phyloP scores from a whole-genome alignment of 2,113 vertebrate genomes.

The Hystrix brachyura region DNA sequence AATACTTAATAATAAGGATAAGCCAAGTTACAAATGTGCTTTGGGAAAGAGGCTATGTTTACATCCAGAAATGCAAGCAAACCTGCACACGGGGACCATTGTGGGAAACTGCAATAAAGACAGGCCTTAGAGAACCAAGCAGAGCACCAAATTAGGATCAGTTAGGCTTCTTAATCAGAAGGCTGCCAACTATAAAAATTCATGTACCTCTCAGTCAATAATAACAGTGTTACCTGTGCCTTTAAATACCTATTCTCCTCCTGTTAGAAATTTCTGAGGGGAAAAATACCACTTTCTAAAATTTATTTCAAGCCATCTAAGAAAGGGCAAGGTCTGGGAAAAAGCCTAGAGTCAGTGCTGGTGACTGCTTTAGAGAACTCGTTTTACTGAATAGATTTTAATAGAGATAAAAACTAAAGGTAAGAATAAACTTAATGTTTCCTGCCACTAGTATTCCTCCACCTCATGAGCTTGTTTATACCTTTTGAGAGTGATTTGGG shows the following conservation, averaged over 20 bases:
- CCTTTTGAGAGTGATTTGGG: constrained; percentile 61
- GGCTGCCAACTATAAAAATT: neutral
- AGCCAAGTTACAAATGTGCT: neutral
- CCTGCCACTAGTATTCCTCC: constrained; percentile 55
- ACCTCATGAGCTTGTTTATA: constrained; percentile 71
- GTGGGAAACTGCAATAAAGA: neutral
- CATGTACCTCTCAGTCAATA: neutral
- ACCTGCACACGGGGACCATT: neutral
- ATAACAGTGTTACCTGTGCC: neutral
- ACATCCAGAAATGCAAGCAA: neutral
- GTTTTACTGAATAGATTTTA: neutral
- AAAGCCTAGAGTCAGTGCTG: neutral
- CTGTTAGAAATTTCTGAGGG: neutral
- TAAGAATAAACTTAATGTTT: neutral
- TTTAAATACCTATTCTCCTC: neutral
- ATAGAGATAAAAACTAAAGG: neutral
- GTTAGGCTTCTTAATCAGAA: neutral
- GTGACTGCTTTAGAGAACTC: neutral
- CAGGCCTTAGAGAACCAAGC: neutral
- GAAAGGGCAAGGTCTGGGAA: neutral
- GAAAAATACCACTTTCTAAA: neutral
- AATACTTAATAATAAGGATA: neutral
- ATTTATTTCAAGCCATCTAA: neutral
- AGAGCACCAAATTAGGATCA: neutral
- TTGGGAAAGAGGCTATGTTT: neutral